These are phyloP conservation scores for Drosophila eohydei DNA, from an alignment of 2,888 invertebrate genomes.

Conservation along the genomic window DNA sequence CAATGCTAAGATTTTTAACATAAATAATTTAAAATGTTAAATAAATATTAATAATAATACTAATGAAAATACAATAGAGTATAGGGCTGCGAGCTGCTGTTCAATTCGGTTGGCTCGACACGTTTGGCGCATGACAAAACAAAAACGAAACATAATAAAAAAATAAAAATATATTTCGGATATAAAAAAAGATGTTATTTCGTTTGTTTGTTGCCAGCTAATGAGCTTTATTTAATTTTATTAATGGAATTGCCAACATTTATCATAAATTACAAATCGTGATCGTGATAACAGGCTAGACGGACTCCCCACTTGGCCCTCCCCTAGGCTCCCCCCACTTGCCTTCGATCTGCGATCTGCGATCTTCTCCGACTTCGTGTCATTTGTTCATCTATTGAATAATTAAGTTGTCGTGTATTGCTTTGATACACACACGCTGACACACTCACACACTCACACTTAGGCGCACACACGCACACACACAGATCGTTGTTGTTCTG, in stretches of 20 bases:
- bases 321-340: too few species aligned
- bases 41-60: background rate
- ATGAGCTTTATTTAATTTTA: conserved; percentile 80
- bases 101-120: conserved; percentile 38
- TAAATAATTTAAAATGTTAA: background rate
- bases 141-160: background rate
- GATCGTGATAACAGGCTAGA: conserved; percentile 73
- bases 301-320: background rate
- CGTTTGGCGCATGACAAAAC: conserved; percentile 44
- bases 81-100: conserved; percentile 15
- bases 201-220: conserved; percentile 61
- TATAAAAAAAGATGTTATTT: conserved; percentile 1
- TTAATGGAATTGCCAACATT: conserved; percentile 81
- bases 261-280: conserved; percentile 81
- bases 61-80: background rate
- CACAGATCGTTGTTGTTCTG: conserved; percentile 8
- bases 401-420: conserved; percentile 73
- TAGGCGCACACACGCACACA: background rate
- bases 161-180: background rate
- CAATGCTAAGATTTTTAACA: too few species aligned
- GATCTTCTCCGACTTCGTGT: conserved; percentile 23
- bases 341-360: conserved; percentile 18
- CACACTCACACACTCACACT: conserved; percentile 1
- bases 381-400: conserved; percentile 59
- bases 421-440: conserved; percentile 38